These are phyloP conservation scores for Hermatobates lingyangjiaoensis DNA, from an alignment of 1,140 invertebrate genomes.

Conservation along the genomic window DNA sequence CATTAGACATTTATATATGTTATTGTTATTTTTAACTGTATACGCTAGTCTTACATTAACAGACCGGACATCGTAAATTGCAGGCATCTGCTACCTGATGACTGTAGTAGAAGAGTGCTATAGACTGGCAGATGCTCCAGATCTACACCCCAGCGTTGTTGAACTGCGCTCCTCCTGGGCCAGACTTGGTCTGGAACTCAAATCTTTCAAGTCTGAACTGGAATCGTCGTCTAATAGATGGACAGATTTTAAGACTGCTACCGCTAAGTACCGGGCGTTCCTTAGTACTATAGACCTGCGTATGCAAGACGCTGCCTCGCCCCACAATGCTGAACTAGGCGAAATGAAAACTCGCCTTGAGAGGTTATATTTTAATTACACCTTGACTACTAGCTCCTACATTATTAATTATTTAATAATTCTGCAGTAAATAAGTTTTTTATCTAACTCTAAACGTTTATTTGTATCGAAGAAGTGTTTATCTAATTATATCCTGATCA, in stretches of 20 bases:
- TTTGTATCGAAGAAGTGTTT: too few species aligned
- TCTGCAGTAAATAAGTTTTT: too few species aligned
- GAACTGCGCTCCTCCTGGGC: slow-evolving; percentile 62
- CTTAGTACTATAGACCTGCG: slow-evolving; percentile 36
- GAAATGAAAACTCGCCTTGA: slow-evolving; percentile 82
- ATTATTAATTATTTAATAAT: too few species aligned
- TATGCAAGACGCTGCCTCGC: slow-evolving; percentile 37
- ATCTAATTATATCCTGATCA: too few species aligned
- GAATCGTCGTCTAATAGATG: slow-evolving; percentile 56
- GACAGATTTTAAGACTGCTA: slow-evolving; percentile 60
- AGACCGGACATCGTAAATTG: too few species aligned
- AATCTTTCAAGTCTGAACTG: slow-evolving; percentile 52
- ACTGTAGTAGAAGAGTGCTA: slow-evolving; percentile 61
- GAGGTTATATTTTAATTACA: slow-evolving; percentile 39
- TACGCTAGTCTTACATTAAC: too few species aligned
- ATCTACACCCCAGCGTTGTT: slow-evolving; percentile 44
- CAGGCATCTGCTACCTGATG: slow-evolving; percentile 62
- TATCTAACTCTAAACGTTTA: too few species aligned
- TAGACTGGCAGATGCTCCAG: slow-evolving; percentile 64
- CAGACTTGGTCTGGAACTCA: slow-evolving; percentile 58
- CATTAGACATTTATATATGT: too few species aligned
- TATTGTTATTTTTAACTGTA: too few species aligned
- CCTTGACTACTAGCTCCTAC: not conserved
- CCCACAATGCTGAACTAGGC: slow-evolving; percentile 61
- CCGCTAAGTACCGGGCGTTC: slow-evolving; percentile 47